phyloP scores from a whole-genome alignment of 2,888 invertebrate genomes.

The Tubulanus polymorphus region DNA sequence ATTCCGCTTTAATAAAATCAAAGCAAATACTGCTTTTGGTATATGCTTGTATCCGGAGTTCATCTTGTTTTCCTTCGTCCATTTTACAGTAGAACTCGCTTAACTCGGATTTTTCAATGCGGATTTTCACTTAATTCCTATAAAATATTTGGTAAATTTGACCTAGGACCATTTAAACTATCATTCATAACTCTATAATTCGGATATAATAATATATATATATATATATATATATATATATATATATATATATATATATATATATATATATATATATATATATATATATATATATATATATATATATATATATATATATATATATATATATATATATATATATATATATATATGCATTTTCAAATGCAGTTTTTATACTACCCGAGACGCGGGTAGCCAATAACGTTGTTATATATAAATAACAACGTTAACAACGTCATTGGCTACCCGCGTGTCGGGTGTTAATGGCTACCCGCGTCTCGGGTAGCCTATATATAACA shows the following conservation, averaged over 20 bases:
- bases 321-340: conserved; percentile 6
- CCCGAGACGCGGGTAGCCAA: no score
- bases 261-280: neutral
- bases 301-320: conserved; percentile 3
- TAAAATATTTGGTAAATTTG: neutral
- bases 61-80: neutral
- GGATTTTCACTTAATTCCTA: neutral
- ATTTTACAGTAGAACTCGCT: neutral
- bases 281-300: conserved; percentile 4
- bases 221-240: conserved; percentile 3
- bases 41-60: neutral
- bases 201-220: conserved; percentile 36
- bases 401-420: no score
- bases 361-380: no score
- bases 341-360: neutral
- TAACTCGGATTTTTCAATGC: neutral
- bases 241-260: conserved; percentile 1
- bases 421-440: no score
- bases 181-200: conserved; percentile 3
- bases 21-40: no score
- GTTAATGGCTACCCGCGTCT: no score
- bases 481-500: no score
- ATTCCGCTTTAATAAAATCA: no score
- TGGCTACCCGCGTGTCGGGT: no score
- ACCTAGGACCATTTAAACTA: neutral